Evolutionary conservation across 2,797 vertebrate species (phyloP), one percentile per base, ranked within the genome.

Genomic region (Alca torda): DNA sequence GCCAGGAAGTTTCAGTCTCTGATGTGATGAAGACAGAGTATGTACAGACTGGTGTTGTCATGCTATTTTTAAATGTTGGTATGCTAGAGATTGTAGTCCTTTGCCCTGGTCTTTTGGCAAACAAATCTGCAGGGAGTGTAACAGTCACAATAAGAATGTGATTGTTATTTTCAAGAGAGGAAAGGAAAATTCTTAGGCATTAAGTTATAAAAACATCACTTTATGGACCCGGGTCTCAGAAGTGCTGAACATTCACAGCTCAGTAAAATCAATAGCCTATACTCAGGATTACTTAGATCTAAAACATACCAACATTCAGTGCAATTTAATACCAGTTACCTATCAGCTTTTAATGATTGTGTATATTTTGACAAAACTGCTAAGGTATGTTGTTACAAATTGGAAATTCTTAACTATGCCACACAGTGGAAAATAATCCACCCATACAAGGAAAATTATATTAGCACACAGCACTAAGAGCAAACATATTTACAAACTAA

Each of bases 401-500:
- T 10, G n/a, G 33, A 79, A 90, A 82, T 74, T 89, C 60, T 68
- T 88, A 91, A 59, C 80, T 69, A 48, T 88, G 53, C 59, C 28
- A 91, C 83, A 79, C 54, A 90, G 79, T 73, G 73, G 64, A 95
- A 95, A 96, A 95, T 82, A 96, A 96, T 86, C 87, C 91, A 92
- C 89, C 59, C 93, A 70, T 91, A 94, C 33, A 89, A 84, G 84
- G 76, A 91, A 96, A 92, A 92, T 82, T 69, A 50, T 90, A 96
- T 91, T 94, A 96, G 95, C 95, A 95, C 95, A 92, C 89, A 64
- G 94, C 4, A 7, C 61, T 91, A 78, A 94, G 84, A 94, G 79
- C 73, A 95, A 96, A 95, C 73, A 91, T 96, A 95, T 96, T 97
- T 95, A 95, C 94, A 95, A 93, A 95, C 14, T 18, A 91, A 96